Conservation (phyloP, 2,113 vertebrate species). For the Perca schrenkii region DNA sequence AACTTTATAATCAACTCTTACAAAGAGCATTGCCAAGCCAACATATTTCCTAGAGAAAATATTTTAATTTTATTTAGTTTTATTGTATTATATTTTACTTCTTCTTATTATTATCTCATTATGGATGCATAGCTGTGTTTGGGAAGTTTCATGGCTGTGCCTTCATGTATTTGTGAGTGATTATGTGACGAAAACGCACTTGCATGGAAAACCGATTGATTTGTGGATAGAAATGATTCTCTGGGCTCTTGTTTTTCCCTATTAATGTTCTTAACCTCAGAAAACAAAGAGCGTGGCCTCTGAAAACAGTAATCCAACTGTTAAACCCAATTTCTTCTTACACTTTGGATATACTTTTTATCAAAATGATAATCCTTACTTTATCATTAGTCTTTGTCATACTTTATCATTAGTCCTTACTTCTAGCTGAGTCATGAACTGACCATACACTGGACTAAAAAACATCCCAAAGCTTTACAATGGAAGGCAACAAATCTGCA, state of each 20-base stretch:
- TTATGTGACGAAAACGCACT: conserved; percentile 30
- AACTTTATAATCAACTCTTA: conserved; percentile 71
- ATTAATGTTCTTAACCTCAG: conserved; percentile 4
- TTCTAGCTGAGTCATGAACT: conserved; percentile 2
- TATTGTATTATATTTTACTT: conserved; percentile 10
- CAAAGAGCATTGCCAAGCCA: conserved; percentile 46
- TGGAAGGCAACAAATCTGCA: neutral
- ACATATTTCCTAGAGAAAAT: conserved; percentile 44
- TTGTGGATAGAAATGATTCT: neutral
- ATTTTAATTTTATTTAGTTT: conserved; percentile 26
- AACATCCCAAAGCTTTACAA: neutral
- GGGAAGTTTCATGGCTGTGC: neutral
- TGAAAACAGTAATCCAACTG: neutral
- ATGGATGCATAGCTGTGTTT: neutral
- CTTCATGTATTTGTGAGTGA: conserved; percentile 18
- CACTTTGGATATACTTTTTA: neutral
- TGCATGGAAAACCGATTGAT: conserved; percentile 38
- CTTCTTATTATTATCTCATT: conserved; percentile 15
- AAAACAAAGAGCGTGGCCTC: neutral
- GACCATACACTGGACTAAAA: neutral
- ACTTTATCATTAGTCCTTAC: neutral
- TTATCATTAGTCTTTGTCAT: too few species aligned
- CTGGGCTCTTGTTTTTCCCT: neutral
- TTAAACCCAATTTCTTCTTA: neutral
- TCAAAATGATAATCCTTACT: neutral